Conservation (phyloP, 2,888 invertebrate genomes). For the Chrysotoxum bicinctum region DNA sequence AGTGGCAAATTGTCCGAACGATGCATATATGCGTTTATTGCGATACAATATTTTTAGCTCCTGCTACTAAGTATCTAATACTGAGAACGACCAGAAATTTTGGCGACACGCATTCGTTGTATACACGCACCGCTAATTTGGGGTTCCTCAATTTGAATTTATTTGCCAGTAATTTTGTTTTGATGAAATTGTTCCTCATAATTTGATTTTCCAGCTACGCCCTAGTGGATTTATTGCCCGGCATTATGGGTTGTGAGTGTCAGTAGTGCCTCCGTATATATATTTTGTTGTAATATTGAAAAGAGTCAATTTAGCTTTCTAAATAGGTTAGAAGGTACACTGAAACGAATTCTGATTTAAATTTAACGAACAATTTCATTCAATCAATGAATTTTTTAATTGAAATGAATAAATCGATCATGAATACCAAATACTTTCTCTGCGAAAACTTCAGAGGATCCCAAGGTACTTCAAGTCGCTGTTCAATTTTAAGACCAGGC, state of each 20-base stretch:
- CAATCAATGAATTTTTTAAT: too few relatives aligned
- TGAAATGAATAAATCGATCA: too few relatives aligned
- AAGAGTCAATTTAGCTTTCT: neutral
- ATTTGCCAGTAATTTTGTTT: constrained; percentile 67
- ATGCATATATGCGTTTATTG: constrained; percentile 27
- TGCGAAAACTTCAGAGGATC: too few relatives aligned
- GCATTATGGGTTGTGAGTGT: neutral
- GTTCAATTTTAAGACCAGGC: too few relatives aligned
- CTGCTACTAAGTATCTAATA: neutral
- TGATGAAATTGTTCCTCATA: constrained; percentile 68
- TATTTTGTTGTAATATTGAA: neutral
- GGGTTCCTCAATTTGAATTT: constrained; percentile 57
- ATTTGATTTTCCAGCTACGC: constrained; percentile 61
- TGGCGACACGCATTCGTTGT: constrained; percentile 21
- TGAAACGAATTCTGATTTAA: too few relatives aligned
- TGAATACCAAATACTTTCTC: too few relatives aligned
- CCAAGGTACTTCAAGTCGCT: too few relatives aligned
- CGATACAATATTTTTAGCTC: constrained; percentile 38
- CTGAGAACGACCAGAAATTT: neutral
- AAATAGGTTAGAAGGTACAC: too few relatives aligned
- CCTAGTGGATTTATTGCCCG: constrained; percentile 43
- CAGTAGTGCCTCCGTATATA: neutral
- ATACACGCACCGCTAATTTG: constrained; percentile 54
- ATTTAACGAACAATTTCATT: too few relatives aligned
- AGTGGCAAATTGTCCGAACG: constrained; percentile 54